phyloP scores from a whole-genome alignment of 2,888 invertebrate genomes.

The Liopterus haemorrhoidalis region DNA sequence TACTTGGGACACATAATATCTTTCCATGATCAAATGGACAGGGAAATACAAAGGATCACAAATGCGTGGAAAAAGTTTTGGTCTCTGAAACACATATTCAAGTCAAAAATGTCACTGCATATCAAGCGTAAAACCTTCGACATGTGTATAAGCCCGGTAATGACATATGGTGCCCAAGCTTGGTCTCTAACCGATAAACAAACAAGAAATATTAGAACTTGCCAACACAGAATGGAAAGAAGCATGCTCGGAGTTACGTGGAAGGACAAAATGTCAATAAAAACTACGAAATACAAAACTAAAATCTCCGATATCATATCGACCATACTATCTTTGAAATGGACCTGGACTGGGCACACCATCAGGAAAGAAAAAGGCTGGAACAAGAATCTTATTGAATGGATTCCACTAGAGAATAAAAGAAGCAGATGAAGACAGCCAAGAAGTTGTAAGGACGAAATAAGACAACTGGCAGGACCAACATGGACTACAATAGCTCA shows the following conservation, averaged over 20 bases:
- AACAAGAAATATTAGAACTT: neutral
- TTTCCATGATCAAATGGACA: neutral
- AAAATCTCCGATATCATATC: neutral
- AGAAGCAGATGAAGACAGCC: neutral
- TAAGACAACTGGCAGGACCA: too few species aligned
- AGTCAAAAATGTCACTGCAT: neutral
- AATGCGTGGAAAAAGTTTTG: too few species aligned
- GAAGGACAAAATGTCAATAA: neutral
- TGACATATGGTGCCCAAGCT: conserved; percentile 5
- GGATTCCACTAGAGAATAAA: neutral
- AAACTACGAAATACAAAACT: neutral
- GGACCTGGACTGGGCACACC: conserved; percentile 4
- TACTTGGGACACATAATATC: too few species aligned
- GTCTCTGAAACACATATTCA: too few species aligned
- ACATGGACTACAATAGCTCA: too few species aligned
- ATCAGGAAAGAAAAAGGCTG: conserved; percentile 3
- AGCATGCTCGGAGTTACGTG: neutral
- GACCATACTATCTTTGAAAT: conserved; percentile 6
- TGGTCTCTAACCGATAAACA: neutral
- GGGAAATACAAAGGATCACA: too few species aligned
- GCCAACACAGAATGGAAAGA: neutral
- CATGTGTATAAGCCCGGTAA: neutral
- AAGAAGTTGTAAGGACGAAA: too few species aligned
- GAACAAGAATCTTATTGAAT: neutral
- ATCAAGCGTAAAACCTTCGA: neutral